Evolutionary conservation across 2,797 vertebrate genomes (phyloP), one percentile per base, ranked within the genome.

Genomic region (Rhinogobio ventralis): DNA sequence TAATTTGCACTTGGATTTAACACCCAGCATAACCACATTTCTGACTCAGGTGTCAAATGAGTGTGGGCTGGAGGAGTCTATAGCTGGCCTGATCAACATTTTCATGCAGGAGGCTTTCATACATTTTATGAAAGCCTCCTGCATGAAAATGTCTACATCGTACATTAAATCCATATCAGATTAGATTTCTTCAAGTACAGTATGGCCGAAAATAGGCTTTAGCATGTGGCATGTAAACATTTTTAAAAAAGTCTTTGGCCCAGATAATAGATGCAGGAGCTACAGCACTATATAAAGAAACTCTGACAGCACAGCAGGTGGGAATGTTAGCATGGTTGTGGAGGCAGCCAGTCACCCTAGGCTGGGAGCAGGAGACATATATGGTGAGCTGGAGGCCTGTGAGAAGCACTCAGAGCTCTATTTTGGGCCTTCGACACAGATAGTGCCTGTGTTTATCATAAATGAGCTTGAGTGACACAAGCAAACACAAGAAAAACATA

Each of bases 401-500:
- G 81, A 88, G 92, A 91, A 91, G 87, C 68, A 89, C 93, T 90
- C 91, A 89, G 85, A 84, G 84, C 92, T 95, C 96, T 99, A 99
- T 99, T 99, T 99, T 96, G 74, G 94, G 95, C 94, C 71, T 23
- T 78, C 93, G 94, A 92, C 88, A 91, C 93, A 93, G 95, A 97
- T 96, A 95, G 94, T 95, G 93, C 91, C 91, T 94, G 93, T 93
- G 94, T 95, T 94, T 95, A 96, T 96, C 96, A 97, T 92, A 89
- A 90, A 91, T 91, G 73, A 53, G 79, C 75, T 86, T 92, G 90
- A 93, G 77, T 87, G 90, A 92, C 89, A 90, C 90, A 92, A 85
- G 90, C 91, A 87, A 87, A 87, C 83, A 89, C 86, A 87, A 39
- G 62, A 78, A 81, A 36, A 72, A 60, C 55, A 74, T 55, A 45